A percentile compares a stretch with the other conserved stretches of the same genome.
Conservation (phyloP, 1,140 invertebrate species). For the Ctenoplectra terminalis region DNA sequence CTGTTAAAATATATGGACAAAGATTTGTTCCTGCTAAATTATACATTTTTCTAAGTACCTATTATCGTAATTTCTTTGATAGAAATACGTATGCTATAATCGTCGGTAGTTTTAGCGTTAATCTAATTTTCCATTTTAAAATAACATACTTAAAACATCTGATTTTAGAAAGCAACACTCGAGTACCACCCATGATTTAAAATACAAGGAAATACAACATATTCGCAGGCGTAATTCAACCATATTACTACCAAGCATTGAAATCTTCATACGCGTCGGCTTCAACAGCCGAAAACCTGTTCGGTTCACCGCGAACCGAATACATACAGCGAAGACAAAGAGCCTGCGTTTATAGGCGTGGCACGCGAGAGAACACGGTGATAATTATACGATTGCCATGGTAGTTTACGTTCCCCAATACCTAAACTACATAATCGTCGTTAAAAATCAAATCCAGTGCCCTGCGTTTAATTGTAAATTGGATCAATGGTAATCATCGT, state of each 20-base stretch:
- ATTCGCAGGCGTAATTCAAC: background rate
- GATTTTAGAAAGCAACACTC: background rate
- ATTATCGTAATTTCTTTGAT: no score
- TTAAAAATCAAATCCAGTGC: no score
- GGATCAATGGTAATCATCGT: background rate
- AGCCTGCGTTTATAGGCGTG: slow-evolving; percentile 24
- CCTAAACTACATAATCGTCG: no score
- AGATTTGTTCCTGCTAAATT: no score
- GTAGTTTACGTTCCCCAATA: no score
- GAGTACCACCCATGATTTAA: background rate
- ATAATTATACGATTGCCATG: background rate
- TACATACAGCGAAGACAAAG: background rate
- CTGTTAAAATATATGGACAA: no score
- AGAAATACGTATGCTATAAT: no score
- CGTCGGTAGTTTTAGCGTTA: no score
- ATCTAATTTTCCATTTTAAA: background rate
- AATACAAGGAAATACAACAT: background rate
- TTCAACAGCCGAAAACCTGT: slow-evolving; percentile 35
- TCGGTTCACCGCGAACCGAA: background rate
- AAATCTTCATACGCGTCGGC: slow-evolving; percentile 23
- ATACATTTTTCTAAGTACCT: no score
- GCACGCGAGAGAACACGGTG: background rate
- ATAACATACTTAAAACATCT: background rate
- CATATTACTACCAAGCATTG: slow-evolving; percentile 20
- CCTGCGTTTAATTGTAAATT: no score